Evolutionary conservation across 2,888 invertebrate genomes (phyloP).

Genomic region (Zygaena filipendulae): DNA sequence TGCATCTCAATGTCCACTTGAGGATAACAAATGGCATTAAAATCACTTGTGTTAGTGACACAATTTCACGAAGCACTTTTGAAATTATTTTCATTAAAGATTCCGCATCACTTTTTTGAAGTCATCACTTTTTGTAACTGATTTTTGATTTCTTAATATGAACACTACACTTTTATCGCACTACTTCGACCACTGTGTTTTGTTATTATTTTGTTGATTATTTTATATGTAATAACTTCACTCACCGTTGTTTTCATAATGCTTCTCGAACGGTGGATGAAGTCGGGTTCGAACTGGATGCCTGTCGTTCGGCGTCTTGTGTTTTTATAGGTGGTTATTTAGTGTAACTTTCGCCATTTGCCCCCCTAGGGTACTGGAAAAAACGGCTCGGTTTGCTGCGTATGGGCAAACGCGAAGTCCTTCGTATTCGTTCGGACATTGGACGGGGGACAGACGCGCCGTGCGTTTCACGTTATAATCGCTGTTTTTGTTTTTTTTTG

Average conservation of each 20-base stretch:
- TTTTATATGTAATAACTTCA: no score
- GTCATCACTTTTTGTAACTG: constrained; percentile 48
- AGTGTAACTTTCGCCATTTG: constrained; percentile 60
- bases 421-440: constrained; percentile 44
- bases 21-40: constrained; percentile 8
- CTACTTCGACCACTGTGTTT: no score
- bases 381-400: constrained; percentile 25
- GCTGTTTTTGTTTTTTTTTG: constrained; percentile 14
- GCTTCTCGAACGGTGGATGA: constrained; percentile 59
- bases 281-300: constrained; percentile 64
- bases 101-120: constrained; percentile 48
- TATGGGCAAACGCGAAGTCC: constrained; percentile 36
- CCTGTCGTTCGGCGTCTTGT: constrained; percentile 38
- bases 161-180: constrained; percentile 21
- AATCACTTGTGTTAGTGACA: constrained; percentile 20
- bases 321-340: constrained; percentile 66
- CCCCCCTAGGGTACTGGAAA: constrained; percentile 50
- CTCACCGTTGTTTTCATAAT: constrained; percentile 63
- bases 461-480: constrained; percentile 26
- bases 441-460: constrained; percentile 41
- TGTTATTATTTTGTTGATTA: constrained; percentile 7
- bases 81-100: constrained; percentile 10
- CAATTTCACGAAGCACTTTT: constrained; percentile 32
- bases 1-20: constrained; percentile 26
- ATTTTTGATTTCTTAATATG: constrained; percentile 28